Conservation (phyloP, 1,140 invertebrate genomes). For the Sitodiplosis mosellana region DNA sequence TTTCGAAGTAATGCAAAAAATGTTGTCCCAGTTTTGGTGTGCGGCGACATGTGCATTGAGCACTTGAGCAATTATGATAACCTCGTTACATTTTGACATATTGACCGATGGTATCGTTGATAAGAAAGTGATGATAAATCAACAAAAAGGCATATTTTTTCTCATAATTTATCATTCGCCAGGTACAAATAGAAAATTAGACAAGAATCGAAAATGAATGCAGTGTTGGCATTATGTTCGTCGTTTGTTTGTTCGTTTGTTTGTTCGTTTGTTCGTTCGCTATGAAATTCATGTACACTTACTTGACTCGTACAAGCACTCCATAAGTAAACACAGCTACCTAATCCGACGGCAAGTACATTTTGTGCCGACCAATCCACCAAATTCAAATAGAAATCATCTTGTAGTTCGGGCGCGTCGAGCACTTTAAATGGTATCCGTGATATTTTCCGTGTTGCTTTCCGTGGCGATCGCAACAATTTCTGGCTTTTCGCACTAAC, state of each 20-base stretch:
- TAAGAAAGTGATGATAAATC: not conserved
- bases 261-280: too few species aligned
- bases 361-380: slow-evolving; percentile 99
- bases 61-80: too few species aligned
- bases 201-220: not conserved
- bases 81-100: too few species aligned
- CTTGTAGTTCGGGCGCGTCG: slow-evolving; percentile 96
- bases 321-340: slow-evolving; percentile 97
- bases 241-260: too few species aligned
- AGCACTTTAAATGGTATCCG: slow-evolving; percentile 94
- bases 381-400: slow-evolving; percentile 97
- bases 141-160: not conserved
- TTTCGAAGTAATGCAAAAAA: too few species aligned
- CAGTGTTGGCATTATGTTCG: too few species aligned
- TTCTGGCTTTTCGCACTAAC: slow-evolving; percentile 90
- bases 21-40: too few species aligned
- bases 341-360: slow-evolving; percentile 94
- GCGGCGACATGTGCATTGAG: too few species aligned
- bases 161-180: not conserved
- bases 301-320: slow-evolving; percentile 96
- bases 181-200: not conserved
- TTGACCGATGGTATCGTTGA: too few species aligned
- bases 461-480: slow-evolving; percentile 77
- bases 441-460: slow-evolving; percentile 90
- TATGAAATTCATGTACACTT: slow-evolving; percentile 7